phyloP scores from a whole-genome alignment of 2,888 invertebrate genomes.

The Lathronympha strigana region DNA sequence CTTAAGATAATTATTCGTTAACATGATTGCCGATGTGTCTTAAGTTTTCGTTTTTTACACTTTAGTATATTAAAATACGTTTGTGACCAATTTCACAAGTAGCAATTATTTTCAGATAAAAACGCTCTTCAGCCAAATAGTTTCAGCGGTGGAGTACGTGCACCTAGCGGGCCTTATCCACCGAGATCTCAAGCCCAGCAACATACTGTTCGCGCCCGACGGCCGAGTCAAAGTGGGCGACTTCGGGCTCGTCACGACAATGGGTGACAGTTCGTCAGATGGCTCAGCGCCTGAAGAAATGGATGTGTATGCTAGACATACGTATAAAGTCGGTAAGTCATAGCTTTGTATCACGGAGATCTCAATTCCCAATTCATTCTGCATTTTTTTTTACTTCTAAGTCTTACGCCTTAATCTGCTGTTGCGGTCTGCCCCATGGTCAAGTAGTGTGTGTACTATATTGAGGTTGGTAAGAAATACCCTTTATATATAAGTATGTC shows the following conservation, averaged over 20 bases:
- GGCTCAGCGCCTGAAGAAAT: constrained; percentile 53
- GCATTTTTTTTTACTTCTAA: too few relatives aligned
- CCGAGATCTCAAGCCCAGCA: constrained; percentile 94
- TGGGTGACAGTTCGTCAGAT: constrained; percentile 74
- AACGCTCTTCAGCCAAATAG: constrained; percentile 94
- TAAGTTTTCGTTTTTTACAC: too few relatives aligned
- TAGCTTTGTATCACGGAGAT: too few relatives aligned
- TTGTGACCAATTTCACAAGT: neutral
- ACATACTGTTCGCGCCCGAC: constrained; percentile 93
- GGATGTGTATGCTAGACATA: constrained; percentile 78
- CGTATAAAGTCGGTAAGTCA: constrained; percentile 85
- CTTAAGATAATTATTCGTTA: too few relatives aligned
- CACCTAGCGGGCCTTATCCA: constrained; percentile 97
- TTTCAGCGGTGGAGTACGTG: constrained; percentile 97
- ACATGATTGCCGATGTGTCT: too few relatives aligned
- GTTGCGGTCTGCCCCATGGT: too few relatives aligned
- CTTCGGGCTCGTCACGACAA: constrained; percentile 98
- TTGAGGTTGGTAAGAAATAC: too few relatives aligned
- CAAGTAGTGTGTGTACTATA: too few relatives aligned
- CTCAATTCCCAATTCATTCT: too few relatives aligned
- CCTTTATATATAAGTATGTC: too few relatives aligned
- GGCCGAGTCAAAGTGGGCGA: constrained; percentile 97
- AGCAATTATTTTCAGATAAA: constrained; percentile 71
- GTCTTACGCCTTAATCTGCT: too few relatives aligned
- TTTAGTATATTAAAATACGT: too few relatives aligned